Evolutionary conservation across 2,888 invertebrate genomes (phyloP).

Genomic region (Trichogramma evanescens): DNA sequence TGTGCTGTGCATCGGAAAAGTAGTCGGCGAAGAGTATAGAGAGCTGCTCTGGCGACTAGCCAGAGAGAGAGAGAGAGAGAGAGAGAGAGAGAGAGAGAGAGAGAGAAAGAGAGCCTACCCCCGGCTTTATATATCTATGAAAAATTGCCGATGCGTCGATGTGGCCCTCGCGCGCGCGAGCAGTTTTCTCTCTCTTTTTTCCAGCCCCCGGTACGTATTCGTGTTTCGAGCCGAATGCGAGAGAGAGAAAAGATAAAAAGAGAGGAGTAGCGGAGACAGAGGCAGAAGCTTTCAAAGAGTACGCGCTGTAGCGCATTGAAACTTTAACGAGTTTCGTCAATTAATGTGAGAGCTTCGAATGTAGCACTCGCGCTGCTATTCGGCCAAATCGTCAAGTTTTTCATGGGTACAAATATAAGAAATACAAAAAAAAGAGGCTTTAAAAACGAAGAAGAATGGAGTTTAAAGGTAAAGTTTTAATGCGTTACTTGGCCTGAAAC

Average conservation of each 20-base stretch:
- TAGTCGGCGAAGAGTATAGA: not conserved
- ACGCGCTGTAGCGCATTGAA: not conserved
- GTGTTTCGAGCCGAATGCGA: too few relatives aligned
- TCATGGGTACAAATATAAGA: not conserved
- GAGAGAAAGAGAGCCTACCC: not conserved
- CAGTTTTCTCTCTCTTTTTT: not conserved
- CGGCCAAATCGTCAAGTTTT: not conserved
- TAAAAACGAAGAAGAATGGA: too few relatives aligned
- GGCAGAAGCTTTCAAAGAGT: not conserved
- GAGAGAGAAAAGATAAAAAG: not conserved
- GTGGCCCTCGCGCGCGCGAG: not conserved
- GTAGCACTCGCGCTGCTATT: not conserved
- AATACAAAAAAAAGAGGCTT: too few relatives aligned
- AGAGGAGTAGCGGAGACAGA: not conserved
- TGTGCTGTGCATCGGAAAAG: constrained; percentile 6
- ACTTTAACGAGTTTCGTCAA: constrained; percentile 11
- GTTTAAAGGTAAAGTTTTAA: too few relatives aligned
- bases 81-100: too few relatives aligned
- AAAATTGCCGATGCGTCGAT: constrained; percentile 7
- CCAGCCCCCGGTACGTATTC: not conserved
- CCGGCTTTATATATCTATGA: constrained; percentile 3
- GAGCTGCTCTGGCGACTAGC: constrained; percentile 7
- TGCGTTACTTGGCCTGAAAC: too few relatives aligned
- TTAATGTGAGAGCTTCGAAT: constrained; percentile 1
- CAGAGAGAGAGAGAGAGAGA: not conserved